Base-by-base conservation (phyloP, 2,113 vertebrate genomes). In the Nansenia antarctica region DNA sequence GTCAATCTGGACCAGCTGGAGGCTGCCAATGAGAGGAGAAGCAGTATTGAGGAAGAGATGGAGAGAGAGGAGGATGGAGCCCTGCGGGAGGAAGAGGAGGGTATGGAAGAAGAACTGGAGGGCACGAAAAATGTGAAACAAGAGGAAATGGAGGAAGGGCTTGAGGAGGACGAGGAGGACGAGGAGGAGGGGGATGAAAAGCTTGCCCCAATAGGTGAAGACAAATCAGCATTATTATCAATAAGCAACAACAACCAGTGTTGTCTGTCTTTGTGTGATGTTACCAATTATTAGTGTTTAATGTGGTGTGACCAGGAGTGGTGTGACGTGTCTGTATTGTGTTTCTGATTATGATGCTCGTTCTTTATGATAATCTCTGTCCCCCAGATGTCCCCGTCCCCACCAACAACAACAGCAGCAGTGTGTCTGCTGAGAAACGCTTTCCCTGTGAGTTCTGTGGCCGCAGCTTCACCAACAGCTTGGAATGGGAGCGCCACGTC, bases 1-100 rank as follows among this genome's bases (percentile, higher is more conserved):
- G 95, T 99, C 79, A 96, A 97, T 88, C 93, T 99, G 89, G 98
- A 99, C 87, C 96, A 97, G 90, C 82, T 99, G 89, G 96, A 98
- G 74, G 93, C 95, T 88, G 90, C 95, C 85, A 95, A 98, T 82
- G 95, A 93, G 26, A 96, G 94, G 80, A 91, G 85, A 64, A 96
- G 94, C 89, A 95, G 94, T 70, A 92, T 94, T 1, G 96, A 97
- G 9, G 95, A 97, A 60, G 82, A 81, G 26, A 93, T 93, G 63
- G 91, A 70, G 91, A 91, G n/a, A 89, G 72, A 72, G 29, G 27
- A 61, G 9, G 49, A 83, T 3, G 53, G 63, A 30, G 78, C 70
- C 1, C 59, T 72, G 1, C 72, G 78, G 62, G 76, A 77, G 67
- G 35, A 24, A 27, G 61, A 42, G 14, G 85, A 88, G 8, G 93